phyloP scores from a whole-genome alignment of 2,113 vertebrate species.

The Neolamprologus sp. region DNA sequence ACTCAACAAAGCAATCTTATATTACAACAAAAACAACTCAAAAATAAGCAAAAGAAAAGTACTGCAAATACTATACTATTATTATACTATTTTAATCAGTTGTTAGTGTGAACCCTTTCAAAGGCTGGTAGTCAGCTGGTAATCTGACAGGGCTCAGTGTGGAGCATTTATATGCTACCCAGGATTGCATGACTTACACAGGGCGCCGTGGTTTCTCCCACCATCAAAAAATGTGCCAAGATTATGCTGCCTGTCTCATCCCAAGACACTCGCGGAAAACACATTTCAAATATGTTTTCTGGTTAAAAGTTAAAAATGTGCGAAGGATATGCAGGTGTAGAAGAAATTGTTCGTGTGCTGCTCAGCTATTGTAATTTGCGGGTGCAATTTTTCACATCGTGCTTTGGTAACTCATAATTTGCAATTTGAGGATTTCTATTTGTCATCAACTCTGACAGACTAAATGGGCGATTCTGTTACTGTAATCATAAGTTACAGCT shows the following conservation, averaged over 20 bases:
- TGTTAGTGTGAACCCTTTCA: not conserved
- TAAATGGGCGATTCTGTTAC: not conserved
- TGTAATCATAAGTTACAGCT: not conserved
- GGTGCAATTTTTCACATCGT: not conserved
- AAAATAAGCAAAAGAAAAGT: not conserved
- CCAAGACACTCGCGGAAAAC: not conserved
- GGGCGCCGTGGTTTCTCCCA: not conserved
- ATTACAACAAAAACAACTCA: not conserved
- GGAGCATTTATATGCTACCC: not conserved
- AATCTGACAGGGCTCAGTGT: not conserved
- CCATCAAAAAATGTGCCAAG: not conserved
- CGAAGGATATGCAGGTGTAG: not conserved
- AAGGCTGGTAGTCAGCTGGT: not conserved
- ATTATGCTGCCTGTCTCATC: not conserved
- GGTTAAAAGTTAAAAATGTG: not conserved
- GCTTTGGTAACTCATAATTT: not conserved
- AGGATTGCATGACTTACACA: not conserved
- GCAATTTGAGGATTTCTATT: not conserved
- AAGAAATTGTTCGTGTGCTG: not conserved
- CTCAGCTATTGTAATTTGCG: not conserved
- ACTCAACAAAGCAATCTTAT: not conserved
- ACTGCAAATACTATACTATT: rapidly evolving
- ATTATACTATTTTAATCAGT: not conserved
- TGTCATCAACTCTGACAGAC: not conserved
- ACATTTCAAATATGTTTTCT: not conserved